Conservation (phyloP, 2,113 vertebrate species). For the Ptyas mucosa region DNA sequence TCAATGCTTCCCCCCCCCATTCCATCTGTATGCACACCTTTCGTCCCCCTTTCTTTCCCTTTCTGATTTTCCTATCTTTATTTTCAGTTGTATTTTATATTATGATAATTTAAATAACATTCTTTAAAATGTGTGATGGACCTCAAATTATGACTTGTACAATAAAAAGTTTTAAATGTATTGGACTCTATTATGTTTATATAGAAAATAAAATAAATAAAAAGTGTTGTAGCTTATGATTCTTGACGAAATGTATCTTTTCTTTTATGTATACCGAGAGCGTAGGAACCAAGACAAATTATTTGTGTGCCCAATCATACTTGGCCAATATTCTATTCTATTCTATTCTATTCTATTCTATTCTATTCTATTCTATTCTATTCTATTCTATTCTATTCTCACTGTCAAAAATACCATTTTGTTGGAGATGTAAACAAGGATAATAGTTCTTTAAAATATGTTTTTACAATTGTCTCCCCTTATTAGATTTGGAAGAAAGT, state of each 20-base stretch:
- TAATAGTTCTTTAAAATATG: background rate
- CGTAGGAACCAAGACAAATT: too few relatives aligned
- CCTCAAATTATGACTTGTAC: background rate
- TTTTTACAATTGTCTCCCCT: background rate
- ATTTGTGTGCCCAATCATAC: too few relatives aligned
- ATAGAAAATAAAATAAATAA: background rate
- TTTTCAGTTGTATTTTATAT: background rate
- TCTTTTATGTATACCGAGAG: too few relatives aligned
- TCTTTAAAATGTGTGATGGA: background rate
- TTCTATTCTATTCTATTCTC: too few relatives aligned
- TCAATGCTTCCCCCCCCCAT: background rate
- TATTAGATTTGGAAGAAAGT: background rate
- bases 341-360: too few relatives aligned
- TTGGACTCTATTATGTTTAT: background rate
- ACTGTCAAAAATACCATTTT: background rate
- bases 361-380: too few relatives aligned
- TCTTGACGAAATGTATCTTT: too few relatives aligned
- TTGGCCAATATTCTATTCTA: too few relatives aligned
- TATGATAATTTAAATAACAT: background rate
- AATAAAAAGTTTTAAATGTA: background rate
- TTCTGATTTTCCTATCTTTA: background rate
- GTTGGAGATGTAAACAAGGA: background rate
- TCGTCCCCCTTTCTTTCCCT: background rate
- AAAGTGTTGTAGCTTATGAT: too few relatives aligned
- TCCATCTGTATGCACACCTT: background rate